These are phyloP conservation scores for Parnassius orleans DNA, from an alignment of 2,888 invertebrate genomes.

Conservation along the genomic window DNA sequence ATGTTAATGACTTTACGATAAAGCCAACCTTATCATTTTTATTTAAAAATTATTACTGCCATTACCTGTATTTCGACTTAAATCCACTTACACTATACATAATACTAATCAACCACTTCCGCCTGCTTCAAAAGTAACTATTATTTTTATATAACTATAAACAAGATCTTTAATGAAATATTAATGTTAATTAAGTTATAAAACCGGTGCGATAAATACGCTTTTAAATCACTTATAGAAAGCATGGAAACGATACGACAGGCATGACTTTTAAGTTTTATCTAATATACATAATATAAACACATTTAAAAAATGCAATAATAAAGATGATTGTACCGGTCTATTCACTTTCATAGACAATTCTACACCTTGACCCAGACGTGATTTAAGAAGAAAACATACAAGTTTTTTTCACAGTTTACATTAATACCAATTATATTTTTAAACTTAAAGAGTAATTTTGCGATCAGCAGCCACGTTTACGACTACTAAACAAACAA, in stretches of 20 bases:
- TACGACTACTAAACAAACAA: too few relatives aligned
- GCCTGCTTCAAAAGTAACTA: slow-evolving; percentile 1
- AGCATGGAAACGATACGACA: slow-evolving; percentile 11
- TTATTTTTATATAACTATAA: too few relatives aligned
- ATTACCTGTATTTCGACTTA: slow-evolving; percentile 23
- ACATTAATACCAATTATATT: background rate
- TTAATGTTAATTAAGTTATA: slow-evolving; percentile 9
- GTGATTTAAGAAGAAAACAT: slow-evolving; percentile 1
- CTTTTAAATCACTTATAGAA: slow-evolving; percentile 11
- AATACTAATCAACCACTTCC: slow-evolving; percentile 14
- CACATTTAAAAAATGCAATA: slow-evolving; percentile 21
- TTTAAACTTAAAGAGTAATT: too few relatives aligned
- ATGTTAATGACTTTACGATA: too few relatives aligned
- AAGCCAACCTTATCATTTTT: too few relatives aligned
- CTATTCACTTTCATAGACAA: slow-evolving; percentile 44
- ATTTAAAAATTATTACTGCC: too few relatives aligned
- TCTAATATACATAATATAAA: slow-evolving; percentile 41
- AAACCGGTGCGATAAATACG: slow-evolving; percentile 7
- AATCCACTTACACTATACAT: slow-evolving; percentile 30
- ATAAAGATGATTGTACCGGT: slow-evolving; percentile 32
- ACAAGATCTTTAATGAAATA: background rate
- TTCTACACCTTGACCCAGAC: slow-evolving; percentile 18
- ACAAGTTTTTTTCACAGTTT: background rate
- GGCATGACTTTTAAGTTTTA: slow-evolving; percentile 28
- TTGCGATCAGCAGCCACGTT: too few relatives aligned